Conservation (phyloP, 2,113 vertebrate genomes). For the Galemys pyrenaicus region DNA sequence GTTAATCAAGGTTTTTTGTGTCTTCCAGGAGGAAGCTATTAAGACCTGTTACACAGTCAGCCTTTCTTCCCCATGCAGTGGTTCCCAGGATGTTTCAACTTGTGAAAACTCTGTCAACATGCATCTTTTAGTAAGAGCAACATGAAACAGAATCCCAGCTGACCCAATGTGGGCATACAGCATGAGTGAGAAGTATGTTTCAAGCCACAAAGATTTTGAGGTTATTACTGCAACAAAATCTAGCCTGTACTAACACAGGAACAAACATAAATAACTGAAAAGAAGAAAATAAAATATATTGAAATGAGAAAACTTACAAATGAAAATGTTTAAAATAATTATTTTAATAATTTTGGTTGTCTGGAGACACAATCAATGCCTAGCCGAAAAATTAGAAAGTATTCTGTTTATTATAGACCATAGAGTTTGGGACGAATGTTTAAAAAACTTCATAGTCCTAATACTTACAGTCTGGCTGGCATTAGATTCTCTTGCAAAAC, state of each 20-base stretch:
- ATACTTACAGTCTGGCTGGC: not conserved
- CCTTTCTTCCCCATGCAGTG: not conserved
- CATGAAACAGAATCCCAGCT: not conserved
- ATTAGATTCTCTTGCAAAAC: not conserved
- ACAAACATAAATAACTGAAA: slow-evolving; percentile 4
- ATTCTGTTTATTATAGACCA: not conserved
- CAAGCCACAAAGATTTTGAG: not conserved
- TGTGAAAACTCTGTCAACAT: not conserved
- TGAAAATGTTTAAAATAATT: not conserved
- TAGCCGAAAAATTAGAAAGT: not conserved
- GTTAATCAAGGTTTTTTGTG: too few relatives aligned
- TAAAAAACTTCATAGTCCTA: not conserved
- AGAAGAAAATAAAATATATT: not conserved
- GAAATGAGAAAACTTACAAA: slow-evolving; percentile 17
- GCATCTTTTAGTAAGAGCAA: not conserved
- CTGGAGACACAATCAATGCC: not conserved
- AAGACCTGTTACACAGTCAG: not conserved
- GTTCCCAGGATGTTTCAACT: not conserved
- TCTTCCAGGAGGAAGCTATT: not conserved
- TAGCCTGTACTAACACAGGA: not conserved
- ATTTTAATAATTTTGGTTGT: not conserved
- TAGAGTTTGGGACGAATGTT: not conserved
- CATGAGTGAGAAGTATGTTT: not conserved
- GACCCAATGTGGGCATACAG: not conserved
- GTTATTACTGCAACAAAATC: not conserved